Percentiles rank a stretch among this genome's conserved stretches.
Evolutionary conservation across 1,140 invertebrate species (phyloP).

Genomic region (Zaprionus lachaisei): DNA sequence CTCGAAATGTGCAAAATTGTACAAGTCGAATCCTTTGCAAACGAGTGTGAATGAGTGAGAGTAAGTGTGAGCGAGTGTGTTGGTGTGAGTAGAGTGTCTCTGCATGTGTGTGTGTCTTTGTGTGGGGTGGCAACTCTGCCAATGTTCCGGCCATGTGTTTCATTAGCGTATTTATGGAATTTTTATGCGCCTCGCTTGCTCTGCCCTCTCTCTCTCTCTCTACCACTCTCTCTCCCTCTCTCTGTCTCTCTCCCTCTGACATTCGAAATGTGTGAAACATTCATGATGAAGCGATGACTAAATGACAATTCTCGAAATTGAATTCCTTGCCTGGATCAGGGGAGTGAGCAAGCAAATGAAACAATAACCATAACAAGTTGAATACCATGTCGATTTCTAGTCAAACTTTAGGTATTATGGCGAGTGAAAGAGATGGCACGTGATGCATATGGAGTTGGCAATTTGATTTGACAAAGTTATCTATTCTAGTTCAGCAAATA

Average conservation of each 20-base stretch:
- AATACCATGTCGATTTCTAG: too few relatives aligned
- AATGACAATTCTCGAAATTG: slow-evolving; percentile 52
- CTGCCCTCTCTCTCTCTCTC: background rate
- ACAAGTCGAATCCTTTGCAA: background rate
- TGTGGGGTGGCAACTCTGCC: slow-evolving; percentile 12
- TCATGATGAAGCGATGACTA: slow-evolving; percentile 27
- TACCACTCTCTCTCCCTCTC: background rate
- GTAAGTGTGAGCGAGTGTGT: background rate
- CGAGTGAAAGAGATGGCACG: too few relatives aligned
- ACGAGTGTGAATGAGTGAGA: background rate
- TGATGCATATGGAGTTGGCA: too few relatives aligned
- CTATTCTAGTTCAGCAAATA: too few relatives aligned
- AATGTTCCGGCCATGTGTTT: slow-evolving; percentile 61
- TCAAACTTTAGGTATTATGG: too few relatives aligned
- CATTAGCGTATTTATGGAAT: slow-evolving; percentile 79
- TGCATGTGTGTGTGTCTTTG: slow-evolving; percentile 1
- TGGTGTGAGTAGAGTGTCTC: background rate
- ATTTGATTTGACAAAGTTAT: too few relatives aligned
- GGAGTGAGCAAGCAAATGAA: too few relatives aligned
- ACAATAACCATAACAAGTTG: too few relatives aligned
- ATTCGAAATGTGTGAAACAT: slow-evolving; percentile 68
- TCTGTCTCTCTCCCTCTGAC: slow-evolving; percentile 4
- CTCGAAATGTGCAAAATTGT: background rate
- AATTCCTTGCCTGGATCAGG: slow-evolving; percentile 42
- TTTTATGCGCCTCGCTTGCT: slow-evolving; percentile 57